Evolutionary conservation across 2,113 vertebrate species (phyloP), one percentile per base, ranked within the genome.

Genomic region (Cygnus atratus): DNA sequence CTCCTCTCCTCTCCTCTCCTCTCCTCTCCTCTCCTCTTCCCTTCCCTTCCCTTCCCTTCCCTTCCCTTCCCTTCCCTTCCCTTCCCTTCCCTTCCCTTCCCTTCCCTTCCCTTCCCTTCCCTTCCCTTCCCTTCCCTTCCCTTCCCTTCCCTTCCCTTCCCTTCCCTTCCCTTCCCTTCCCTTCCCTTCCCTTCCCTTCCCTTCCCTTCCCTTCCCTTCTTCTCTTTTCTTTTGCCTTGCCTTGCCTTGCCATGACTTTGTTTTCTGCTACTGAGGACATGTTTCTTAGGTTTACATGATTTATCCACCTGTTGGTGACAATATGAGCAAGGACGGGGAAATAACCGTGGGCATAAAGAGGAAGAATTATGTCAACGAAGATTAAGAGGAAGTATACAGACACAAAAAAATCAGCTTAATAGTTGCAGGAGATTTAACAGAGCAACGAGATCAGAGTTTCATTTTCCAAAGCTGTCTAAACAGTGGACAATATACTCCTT

Each of bases 191-290:
- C 15, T 25, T 26, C 50, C 50, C 50, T 44, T 18, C 43, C 43
- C 43, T 44, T 44, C 43, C 61, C 68, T 20, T 48, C 20, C 20
- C 46, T 48, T 48, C 46, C 46, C 73, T 58, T 55, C 15, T 44
- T 65, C 86, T 74, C 12, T 83, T 92, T 75, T 2, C 65, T 73
- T 95, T 91, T 39, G 37, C 37, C 37, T 39, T 39, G 37, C 37
- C 37, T 39, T 39, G 37, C 43, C 43, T 43, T 17, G 14, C 43
- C 43, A 44, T 44, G 15, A 44, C 43, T 44, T 44, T 44, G 15
- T 82, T 93, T 95, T 90, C 90, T 93, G 90, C 93, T 94, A 70
- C 58, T 88, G 10, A 66, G 90, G 94, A 83, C 85, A n/a, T 29
- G 63, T 88, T 96, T 90, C 78, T 44, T 62, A 94, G 67, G 48